Evolutionary conservation across 2,888 invertebrate species (phyloP).

Genomic region (Lagria hirta): DNA sequence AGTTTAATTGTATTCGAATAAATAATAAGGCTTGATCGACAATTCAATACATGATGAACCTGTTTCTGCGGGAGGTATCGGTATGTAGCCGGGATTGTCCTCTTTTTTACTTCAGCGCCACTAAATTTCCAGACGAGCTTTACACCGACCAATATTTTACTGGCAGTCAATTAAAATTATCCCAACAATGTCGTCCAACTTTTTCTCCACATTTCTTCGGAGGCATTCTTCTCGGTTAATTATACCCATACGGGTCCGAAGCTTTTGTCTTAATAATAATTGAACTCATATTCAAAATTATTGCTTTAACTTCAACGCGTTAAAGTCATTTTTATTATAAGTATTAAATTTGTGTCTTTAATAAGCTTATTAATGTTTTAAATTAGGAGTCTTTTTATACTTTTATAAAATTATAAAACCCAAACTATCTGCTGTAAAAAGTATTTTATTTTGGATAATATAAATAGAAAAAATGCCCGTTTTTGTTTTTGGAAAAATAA

Average conservation of each 20-base stretch:
- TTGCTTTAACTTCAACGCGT: too few relatives aligned
- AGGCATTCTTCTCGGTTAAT: slow-evolving; percentile 18
- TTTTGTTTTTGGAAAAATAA: too few relatives aligned
- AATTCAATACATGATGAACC: slow-evolving; percentile 47
- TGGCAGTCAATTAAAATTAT: slow-evolving; percentile 42
- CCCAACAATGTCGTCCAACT: slow-evolving; percentile 21
- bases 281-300: too few relatives aligned
- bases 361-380: too few relatives aligned
- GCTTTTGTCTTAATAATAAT: slow-evolving; percentile 17
- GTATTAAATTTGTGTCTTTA: too few relatives aligned
- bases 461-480: too few relatives aligned
- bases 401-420: too few relatives aligned
- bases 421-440: too few relatives aligned
- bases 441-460: too few relatives aligned
- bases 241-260: slow-evolving; percentile 9
- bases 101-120: slow-evolving; percentile 41
- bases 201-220: slow-evolving; percentile 14
- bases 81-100: slow-evolving; percentile 39
- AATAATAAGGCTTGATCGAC: slow-evolving; percentile 49
- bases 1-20: slow-evolving; percentile 49
- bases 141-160: slow-evolving; percentile 41
- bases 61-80: slow-evolving; percentile 43
- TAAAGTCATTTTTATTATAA: too few relatives aligned
- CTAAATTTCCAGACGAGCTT: slow-evolving; percentile 42
- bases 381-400: too few relatives aligned